Base-by-base conservation (phyloP, 1,140 invertebrate genomes). In the Mya arenaria region DNA sequence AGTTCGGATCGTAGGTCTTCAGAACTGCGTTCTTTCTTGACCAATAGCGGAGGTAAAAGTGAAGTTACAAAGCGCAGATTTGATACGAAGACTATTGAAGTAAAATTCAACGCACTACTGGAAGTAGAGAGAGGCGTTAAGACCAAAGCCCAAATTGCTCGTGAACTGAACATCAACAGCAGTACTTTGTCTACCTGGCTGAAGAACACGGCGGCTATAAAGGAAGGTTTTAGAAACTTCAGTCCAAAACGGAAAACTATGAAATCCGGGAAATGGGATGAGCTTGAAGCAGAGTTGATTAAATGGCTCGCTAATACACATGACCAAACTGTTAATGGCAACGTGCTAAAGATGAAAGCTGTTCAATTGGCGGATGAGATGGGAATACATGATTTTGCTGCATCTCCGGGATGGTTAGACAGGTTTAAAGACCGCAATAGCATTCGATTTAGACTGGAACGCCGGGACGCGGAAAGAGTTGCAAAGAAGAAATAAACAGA, bases 391-490 rank as follows among this genome's bases (percentile, higher is more conserved):
- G 74, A 65, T 23, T 78, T 78, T 17, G 17, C 34, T 8, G 58
- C 30, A 23, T 48, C 74, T 17, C 34, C 15, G 5, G 60, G 37
- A 1, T 78, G 60, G 62, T 30, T 78, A 3, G 60, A 65, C 25
- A 65, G 74, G 48, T 78, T 78, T 55, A 78, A 78, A 36, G 60
- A 56, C 4, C 34, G 74, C 2, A 36, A 78, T 66, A 41, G 74
- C 36, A 78, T 78, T 44, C 19, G 23, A 6, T 63, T 77, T 19
- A 10, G 41, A 19, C 10, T 13, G 41, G 19, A 13, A 48, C 19
- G 41, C 19, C 10, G 41, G 41, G 41, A 48, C 10, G 41, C 41
- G 19, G 19, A 48, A 10, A 48, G 41, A 10, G 41, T 48, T 19
- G 41, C 10, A 10, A 19, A 48, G 41, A 52, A 52, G 48, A n/a